These are phyloP conservation scores for Trilocha varians DNA, from an alignment of 2,888 invertebrate species.

Conservation along the genomic window DNA sequence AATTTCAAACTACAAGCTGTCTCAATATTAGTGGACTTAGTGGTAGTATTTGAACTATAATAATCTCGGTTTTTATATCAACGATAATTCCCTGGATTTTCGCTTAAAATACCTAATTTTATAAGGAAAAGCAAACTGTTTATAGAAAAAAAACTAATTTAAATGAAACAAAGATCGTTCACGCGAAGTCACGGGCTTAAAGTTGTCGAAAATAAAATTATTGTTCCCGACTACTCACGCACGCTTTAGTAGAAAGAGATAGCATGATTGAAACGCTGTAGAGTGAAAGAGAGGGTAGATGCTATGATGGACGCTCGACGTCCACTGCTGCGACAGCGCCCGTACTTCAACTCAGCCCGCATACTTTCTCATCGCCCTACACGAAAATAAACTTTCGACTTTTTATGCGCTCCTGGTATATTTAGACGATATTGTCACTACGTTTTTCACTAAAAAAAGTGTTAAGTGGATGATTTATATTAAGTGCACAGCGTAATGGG, in stretches of 20 bases:
- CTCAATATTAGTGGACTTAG: too few species aligned
- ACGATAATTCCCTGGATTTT: too few species aligned
- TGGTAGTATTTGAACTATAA: too few species aligned
- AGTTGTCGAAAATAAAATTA: slow-evolving; percentile 53
- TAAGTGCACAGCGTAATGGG: slow-evolving; percentile 54
- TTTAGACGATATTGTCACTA: slow-evolving; percentile 62
- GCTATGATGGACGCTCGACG: slow-evolving; percentile 59
- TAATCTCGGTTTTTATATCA: too few species aligned
- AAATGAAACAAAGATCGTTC: too few species aligned
- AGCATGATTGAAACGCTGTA: slow-evolving; percentile 2
- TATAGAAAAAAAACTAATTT: too few species aligned
- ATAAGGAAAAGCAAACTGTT: too few species aligned
- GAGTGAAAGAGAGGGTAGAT: slow-evolving; percentile 34
- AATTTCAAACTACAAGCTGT: too few species aligned
- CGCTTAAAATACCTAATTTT: too few species aligned
- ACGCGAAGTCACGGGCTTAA: too few species aligned
- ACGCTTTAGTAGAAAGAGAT: slow-evolving; percentile 36
- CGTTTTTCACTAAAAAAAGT: slow-evolving; percentile 54
- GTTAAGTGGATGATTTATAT: slow-evolving; percentile 72
- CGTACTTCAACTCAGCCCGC: slow-evolving; percentile 59
- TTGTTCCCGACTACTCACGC: slow-evolving; percentile 59
- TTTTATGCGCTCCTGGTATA: slow-evolving; percentile 63
- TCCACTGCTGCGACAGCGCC: slow-evolving; percentile 48
- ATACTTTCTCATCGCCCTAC: slow-evolving; percentile 64
- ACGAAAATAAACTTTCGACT: slow-evolving; percentile 62